Percentiles rank a stretch among this genome's conserved stretches.
Conservation (phyloP, 1,140 invertebrate genomes). For the Theocolax elegans region DNA sequence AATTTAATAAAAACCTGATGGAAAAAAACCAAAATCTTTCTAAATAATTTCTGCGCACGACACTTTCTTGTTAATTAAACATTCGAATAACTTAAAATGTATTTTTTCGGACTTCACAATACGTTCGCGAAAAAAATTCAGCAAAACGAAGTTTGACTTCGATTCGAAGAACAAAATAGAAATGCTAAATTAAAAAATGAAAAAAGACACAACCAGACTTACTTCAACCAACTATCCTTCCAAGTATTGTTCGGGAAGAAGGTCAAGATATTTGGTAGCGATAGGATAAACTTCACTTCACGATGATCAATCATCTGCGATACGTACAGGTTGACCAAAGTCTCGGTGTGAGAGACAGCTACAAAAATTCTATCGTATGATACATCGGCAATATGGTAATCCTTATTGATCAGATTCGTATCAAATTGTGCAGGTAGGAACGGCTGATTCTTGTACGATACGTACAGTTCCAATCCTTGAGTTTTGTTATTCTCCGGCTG, state of each 20-base stretch:
- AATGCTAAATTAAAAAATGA: too few species aligned
- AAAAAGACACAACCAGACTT: too few species aligned
- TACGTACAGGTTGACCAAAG: slow-evolving; percentile 82
- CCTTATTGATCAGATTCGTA: slow-evolving; percentile 71
- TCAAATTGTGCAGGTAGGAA: slow-evolving; percentile 83
- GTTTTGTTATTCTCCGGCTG: slow-evolving; percentile 33
- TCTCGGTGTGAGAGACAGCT: slow-evolving; percentile 83
- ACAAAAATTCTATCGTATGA: slow-evolving; percentile 83
- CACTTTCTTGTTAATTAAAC: too few species aligned
- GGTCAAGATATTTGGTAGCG: slow-evolving; percentile 84
- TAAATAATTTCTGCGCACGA: too few species aligned
- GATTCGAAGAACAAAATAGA: too few species aligned
- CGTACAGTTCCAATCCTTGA: slow-evolving; percentile 76
- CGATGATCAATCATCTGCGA: slow-evolving; percentile 71
- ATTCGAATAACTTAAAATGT: too few species aligned
- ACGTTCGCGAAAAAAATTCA: too few species aligned
- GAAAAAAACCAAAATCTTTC: too few species aligned
- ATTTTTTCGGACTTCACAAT: too few species aligned
- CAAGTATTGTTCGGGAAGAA: slow-evolving; percentile 85
- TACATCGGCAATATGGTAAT: slow-evolving; percentile 87
- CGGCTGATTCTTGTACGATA: slow-evolving; percentile 78
- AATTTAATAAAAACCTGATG: too few species aligned
- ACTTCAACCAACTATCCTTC: slow-evolving; percentile 86
- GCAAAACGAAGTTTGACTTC: too few species aligned
- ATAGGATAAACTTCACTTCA: slow-evolving; percentile 78